A percentile compares a stretch with the other conserved stretches of the same genome.
Conservation (phyloP, 2,113 vertebrate genomes). For the Athene noctua region DNA sequence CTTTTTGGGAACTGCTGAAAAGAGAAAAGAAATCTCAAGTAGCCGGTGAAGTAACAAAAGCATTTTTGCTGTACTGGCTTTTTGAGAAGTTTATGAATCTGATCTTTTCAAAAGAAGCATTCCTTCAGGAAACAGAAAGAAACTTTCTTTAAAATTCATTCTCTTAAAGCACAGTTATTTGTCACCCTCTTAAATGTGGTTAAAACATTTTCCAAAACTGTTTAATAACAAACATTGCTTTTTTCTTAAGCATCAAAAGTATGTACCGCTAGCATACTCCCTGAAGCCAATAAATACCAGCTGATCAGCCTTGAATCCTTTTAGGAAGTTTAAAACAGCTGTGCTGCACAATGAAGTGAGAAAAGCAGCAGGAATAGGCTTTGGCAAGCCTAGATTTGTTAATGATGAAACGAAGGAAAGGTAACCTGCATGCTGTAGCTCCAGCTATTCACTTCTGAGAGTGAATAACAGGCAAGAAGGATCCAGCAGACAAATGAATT, state of each 20-base stretch:
- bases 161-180: constrained; percentile 25
- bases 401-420: not conserved
- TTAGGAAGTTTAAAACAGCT: constrained; percentile 51
- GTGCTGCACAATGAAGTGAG: constrained; percentile 39
- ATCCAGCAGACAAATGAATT: not conserved
- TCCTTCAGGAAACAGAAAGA: constrained; percentile 26
- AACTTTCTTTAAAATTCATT: constrained; percentile 28
- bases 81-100: constrained; percentile 4
- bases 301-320: constrained; percentile 32
- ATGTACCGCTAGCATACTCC: not conserved
- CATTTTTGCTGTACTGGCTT: not conserved
- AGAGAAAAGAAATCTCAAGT: constrained; percentile 25
- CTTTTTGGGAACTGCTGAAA: constrained; percentile 19
- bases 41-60: constrained; percentile 26
- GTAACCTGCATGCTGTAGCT: constrained; percentile 1
- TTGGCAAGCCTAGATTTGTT: constrained; percentile 11
- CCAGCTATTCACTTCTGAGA: not conserved
- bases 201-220: constrained; percentile 21
- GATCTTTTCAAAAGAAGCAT: constrained; percentile 47
- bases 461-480: not conserved
- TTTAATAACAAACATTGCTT: constrained; percentile 35
- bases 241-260: constrained; percentile 34
- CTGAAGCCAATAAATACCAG: constrained; percentile 47
- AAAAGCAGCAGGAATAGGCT: constrained; percentile 15
- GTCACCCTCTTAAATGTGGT: not conserved